Evolutionary conservation across 2,797 vertebrate genomes (phyloP), one percentile per base, ranked within the genome.

Genomic region (Glyptemys insculpta): DNA sequence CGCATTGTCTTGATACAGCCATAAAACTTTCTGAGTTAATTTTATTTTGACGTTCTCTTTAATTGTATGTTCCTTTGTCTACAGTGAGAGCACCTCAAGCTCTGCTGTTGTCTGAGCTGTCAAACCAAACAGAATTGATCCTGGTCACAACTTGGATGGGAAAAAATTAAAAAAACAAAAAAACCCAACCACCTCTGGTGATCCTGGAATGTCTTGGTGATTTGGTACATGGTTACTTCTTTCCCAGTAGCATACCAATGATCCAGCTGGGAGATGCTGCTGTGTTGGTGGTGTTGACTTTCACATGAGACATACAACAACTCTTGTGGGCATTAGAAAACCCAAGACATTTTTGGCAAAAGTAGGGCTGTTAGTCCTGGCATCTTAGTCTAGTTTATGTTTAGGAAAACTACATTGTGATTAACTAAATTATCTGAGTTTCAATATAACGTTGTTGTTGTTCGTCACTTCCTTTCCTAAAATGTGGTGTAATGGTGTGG

Each of bases 221-320:
- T 50, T 53, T 11, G 85, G 10, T 8, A 31, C 0, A 0, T 8
- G 52, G 65, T 53, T 83, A 41, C 31, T 29, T 88, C 29, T 57
- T 83, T 50, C 44, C 59, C 31, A 4, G 37, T 31, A 34, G 59
- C 14, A 16, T 18, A 34, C 59, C 85, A 59, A 27, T 14, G 15
- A 6, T 7, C 52, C 25, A 49, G 3, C 47, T 41, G 54, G 79
- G 90, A 91, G 54, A 41, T 52, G 54, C 41, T 81, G 18, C 12
- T 85, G 34, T 1, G 0, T 89, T 83, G 59, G 59, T n/a, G 29
- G 31, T 16, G 31, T 56, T 90, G 29, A 21, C 86, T 95, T 90
- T 86, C 9, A 37, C 37, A 74, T 8, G 14, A 47, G 5, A 19
- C 15, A 59, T 44, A 41, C 79, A 85, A 16, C 8, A 1, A 34